These are phyloP conservation scores for Psophia crepitans DNA, from an alignment of 2,113 vertebrate species.

Conservation along the genomic window DNA sequence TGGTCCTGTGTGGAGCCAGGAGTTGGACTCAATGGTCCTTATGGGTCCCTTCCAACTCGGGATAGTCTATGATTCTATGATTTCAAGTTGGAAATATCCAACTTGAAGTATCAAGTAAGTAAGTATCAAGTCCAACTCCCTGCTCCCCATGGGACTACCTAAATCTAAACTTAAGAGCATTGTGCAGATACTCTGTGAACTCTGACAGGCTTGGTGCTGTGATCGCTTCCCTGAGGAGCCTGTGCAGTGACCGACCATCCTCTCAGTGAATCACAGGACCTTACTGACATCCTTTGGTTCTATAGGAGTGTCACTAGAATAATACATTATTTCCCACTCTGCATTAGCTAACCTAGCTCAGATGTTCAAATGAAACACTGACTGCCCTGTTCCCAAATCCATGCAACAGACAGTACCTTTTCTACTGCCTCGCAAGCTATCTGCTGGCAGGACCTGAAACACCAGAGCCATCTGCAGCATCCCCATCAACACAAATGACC, in stretches of 20 bases:
- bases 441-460: not conserved
- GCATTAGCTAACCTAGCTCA: not conserved
- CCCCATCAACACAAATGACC: not conserved
- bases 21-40: too few species aligned
- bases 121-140: not conserved
- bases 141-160: not conserved
- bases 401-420: not conserved
- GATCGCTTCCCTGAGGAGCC: not conserved
- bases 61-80: too few species aligned
- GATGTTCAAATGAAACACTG: not conserved
- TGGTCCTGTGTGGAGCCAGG: too few species aligned
- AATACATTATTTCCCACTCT: not conserved
- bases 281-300: not conserved
- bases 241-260: not conserved
- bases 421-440: not conserved
- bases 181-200: not conserved
- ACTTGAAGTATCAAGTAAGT: too few species aligned
- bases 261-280: not conserved
- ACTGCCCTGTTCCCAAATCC: not conserved
- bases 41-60: too few species aligned
- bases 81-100: not conserved
- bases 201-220: not conserved
- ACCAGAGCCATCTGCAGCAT: not conserved
- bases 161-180: not conserved
- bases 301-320: not conserved